These are phyloP conservation scores for Gnatocerus cornutus DNA, from an alignment of 2,888 invertebrate genomes.

Conservation along the genomic window DNA sequence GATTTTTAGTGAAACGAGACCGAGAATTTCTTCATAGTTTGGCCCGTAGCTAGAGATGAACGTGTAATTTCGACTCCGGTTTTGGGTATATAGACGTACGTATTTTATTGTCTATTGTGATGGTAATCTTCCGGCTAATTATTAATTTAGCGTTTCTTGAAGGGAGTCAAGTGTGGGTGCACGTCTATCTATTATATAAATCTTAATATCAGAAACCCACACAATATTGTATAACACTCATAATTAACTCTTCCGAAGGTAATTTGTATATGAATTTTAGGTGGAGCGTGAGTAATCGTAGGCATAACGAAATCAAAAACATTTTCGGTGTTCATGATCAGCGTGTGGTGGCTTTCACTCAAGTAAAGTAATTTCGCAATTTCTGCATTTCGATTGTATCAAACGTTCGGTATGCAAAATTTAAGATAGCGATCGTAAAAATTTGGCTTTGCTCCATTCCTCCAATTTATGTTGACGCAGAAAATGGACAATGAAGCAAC, in stretches of 20 bases:
- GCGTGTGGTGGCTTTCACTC: too few relatives aligned
- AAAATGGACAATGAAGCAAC: conserved; percentile 10
- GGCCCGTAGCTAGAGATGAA: conserved; percentile 1
- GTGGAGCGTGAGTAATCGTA: conserved; percentile 6
- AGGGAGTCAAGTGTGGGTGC: conserved; percentile 33
- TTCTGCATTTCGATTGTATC: too few relatives aligned
- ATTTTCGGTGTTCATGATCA: too few relatives aligned
- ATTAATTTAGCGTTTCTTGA: conserved; percentile 36
- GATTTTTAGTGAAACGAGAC: conserved; percentile 25
- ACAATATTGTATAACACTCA: conserved; percentile 29
- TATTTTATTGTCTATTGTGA: conserved; percentile 21
- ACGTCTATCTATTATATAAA: conserved; percentile 32
- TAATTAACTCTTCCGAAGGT: conserved; percentile 20
- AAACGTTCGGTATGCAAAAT: neutral
- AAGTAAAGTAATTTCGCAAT: too few relatives aligned
- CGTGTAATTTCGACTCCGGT: conserved; percentile 13
- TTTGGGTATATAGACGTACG: conserved; percentile 15
- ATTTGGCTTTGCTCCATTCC: conserved; percentile 5
- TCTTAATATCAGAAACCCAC: conserved; percentile 24
- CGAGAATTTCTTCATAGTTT: conserved; percentile 15
- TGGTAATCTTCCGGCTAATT: conserved; percentile 31
- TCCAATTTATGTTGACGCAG: conserved; percentile 12
- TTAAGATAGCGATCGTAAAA: neutral
- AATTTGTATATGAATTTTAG: conserved; percentile 9
- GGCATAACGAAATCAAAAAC: neutral